Evolutionary conservation across 2,888 invertebrate genomes (phyloP).

Genomic region (Aporophyla nigra): DNA sequence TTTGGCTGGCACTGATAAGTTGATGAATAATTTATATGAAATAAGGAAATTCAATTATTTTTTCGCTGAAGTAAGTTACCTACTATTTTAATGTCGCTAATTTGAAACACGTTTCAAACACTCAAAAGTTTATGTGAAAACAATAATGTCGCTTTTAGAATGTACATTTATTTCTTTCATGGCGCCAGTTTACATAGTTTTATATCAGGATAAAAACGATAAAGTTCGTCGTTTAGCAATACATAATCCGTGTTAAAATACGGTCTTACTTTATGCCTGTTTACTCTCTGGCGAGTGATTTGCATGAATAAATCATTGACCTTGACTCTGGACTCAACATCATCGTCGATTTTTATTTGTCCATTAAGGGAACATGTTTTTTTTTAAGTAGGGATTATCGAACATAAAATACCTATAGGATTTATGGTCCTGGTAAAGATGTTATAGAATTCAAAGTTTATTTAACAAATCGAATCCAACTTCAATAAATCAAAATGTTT

Average conservation of each 20-base stretch:
- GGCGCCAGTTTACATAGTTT: constrained; percentile 26
- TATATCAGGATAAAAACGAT: constrained; percentile 22
- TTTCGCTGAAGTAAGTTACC: neutral
- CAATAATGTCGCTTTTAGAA: neutral
- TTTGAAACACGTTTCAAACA: constrained; percentile 1
- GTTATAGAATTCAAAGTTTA: constrained; percentile 16
- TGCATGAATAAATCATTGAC: constrained; percentile 69
- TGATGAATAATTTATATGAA: neutral
- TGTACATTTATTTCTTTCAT: constrained; percentile 6
- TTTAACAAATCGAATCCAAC: constrained; percentile 2
- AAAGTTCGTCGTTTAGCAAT: constrained; percentile 46
- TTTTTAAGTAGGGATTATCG: constrained; percentile 31
- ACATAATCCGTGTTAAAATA: constrained; percentile 61
- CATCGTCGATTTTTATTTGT: constrained; percentile 53
- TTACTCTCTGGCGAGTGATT: constrained; percentile 63
- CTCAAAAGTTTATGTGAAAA: constrained; percentile 1
- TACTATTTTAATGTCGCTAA: neutral
- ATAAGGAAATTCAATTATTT: neutral
- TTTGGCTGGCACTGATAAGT: neutral
- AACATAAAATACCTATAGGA: constrained; percentile 27
- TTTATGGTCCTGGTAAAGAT: constrained; percentile 11
- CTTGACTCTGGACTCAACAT: constrained; percentile 65
- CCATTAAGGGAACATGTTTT: constrained; percentile 48
- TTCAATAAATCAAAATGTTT: constrained; percentile 11
- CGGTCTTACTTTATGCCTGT: constrained; percentile 56